phyloP scores from a whole-genome alignment of 2,888 invertebrate genomes.

The Cephus pulcher region DNA sequence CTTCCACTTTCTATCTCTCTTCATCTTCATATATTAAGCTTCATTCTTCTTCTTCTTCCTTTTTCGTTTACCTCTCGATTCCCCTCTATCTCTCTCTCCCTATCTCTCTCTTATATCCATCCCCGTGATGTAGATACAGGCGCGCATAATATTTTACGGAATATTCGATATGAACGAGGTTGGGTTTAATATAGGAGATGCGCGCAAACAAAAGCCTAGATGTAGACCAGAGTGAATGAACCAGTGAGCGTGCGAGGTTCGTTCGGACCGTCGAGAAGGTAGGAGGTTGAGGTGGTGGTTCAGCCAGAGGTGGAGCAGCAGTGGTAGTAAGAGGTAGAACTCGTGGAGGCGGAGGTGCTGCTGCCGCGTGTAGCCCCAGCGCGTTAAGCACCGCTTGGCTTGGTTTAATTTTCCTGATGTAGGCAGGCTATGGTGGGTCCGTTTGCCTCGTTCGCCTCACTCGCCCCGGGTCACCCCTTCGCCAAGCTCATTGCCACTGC shows the following conservation, averaged over 20 bases:
- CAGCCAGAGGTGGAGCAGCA: slow-evolving; percentile 23
- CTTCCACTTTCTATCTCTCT: slow-evolving; percentile 1
- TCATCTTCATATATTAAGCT: slow-evolving; percentile 20
- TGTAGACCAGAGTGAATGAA: slow-evolving; percentile 44
- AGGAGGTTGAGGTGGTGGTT: slow-evolving; percentile 27
- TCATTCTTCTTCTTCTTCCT: slow-evolving; percentile 9
- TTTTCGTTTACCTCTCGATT: slow-evolving; percentile 9
- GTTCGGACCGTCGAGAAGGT: slow-evolving; percentile 17
- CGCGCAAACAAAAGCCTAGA: slow-evolving; percentile 62
- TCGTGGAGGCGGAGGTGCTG: slow-evolving; percentile 34
- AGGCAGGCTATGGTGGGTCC: slow-evolving; percentile 60
- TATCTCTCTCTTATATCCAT: background rate
- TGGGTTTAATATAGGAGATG: slow-evolving; percentile 63
- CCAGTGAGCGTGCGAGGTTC: slow-evolving; percentile 27
- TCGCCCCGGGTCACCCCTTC: slow-evolving; percentile 45
- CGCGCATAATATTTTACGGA: slow-evolving; percentile 34
- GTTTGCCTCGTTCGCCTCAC: slow-evolving; percentile 50
- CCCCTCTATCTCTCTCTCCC: slow-evolving; percentile 11
- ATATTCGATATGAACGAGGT: slow-evolving; percentile 26
- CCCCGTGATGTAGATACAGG: slow-evolving; percentile 14
- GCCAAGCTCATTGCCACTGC: slow-evolving; percentile 39
- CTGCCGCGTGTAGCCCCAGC: slow-evolving; percentile 51
- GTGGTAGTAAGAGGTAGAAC: slow-evolving; percentile 6
- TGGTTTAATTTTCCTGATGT: slow-evolving; percentile 67
- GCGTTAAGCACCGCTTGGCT: slow-evolving; percentile 65